phyloP scores from a whole-genome alignment of 2,888 invertebrate genomes.

The Melieria crassipennis region DNA sequence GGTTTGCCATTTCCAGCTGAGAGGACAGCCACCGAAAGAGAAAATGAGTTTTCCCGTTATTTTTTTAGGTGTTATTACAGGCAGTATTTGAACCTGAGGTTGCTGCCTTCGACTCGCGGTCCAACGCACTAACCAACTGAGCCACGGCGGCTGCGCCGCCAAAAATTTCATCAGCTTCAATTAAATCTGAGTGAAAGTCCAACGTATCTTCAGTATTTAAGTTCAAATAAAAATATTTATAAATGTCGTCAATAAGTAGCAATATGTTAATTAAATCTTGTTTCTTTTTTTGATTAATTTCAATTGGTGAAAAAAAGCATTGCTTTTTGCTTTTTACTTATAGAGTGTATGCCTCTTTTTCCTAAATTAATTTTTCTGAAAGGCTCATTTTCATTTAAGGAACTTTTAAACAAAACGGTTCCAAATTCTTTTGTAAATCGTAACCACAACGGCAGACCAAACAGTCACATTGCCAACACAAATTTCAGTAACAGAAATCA shows the following conservation, averaged over 20 bases:
- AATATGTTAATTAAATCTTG: conserved; percentile 31
- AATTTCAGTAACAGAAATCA: no score
- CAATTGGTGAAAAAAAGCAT: conserved; percentile 21
- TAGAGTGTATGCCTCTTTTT: conserved; percentile 22
- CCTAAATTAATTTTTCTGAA: conserved; percentile 30
- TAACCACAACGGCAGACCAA: no score
- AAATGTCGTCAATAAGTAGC: conserved; percentile 25
- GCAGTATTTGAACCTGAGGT: no score
- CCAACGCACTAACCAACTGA: no score
- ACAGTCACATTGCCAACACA: no score
- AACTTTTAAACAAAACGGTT: conserved; percentile 25
- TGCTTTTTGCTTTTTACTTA: conserved; percentile 24
- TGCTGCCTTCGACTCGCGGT: no score
- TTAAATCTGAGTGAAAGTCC: conserved; percentile 31
- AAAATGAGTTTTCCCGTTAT: no score
- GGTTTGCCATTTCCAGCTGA: no score
- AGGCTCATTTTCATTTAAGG: conserved; percentile 23
- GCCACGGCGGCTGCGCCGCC: no score
- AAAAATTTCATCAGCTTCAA: conserved; percentile 20
- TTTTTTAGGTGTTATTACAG: no score
- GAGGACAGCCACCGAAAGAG: no score
- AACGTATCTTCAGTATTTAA: conserved; percentile 19
- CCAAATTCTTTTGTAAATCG: conserved; percentile 30
- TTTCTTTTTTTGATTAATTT: conserved; percentile 30
- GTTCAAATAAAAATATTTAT: conserved; percentile 30